Conservation (phyloP, 1,140 invertebrate species). For the Bombus sibiricus region DNA sequence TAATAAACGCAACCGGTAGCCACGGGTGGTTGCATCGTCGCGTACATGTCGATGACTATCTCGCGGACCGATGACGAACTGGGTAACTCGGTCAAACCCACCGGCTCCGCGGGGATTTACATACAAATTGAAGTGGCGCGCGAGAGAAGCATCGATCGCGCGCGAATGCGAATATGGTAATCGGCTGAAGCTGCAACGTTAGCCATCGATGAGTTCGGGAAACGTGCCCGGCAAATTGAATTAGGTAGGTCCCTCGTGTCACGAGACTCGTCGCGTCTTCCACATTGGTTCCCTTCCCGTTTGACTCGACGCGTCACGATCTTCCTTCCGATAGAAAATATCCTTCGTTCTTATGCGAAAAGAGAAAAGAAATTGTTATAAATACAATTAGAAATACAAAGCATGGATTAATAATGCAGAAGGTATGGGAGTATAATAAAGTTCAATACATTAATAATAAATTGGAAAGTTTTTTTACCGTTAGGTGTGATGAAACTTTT, state of each 20-base stretch:
- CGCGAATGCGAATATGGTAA: conserved; percentile 45
- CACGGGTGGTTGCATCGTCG: background rate
- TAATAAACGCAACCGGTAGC: conserved; percentile 10
- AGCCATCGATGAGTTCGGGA: conserved; percentile 45
- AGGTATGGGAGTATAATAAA: too few relatives aligned
- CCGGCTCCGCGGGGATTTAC: conserved; percentile 21
- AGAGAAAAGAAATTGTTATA: background rate
- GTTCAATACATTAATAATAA: too few relatives aligned
- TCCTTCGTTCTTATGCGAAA: background rate
- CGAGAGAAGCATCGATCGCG: conserved; percentile 13
- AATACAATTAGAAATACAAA: background rate
- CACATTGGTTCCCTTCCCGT: background rate
- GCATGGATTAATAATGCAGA: too few relatives aligned
- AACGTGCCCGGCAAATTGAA: conserved; percentile 46
- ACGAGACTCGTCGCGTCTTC: background rate
- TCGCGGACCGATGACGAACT: conserved; percentile 29
- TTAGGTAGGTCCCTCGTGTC: background rate
- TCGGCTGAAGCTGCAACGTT: background rate
- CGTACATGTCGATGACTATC: conserved; percentile 20
- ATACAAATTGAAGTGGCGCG: conserved; percentile 54
- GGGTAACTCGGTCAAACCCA: conserved; percentile 43
- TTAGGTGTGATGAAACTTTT: background rate
- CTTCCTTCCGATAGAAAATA: background rate
- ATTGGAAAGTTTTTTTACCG: too few relatives aligned
- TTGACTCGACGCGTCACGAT: background rate